Base-by-base conservation (phyloP, 2,888 invertebrate species). In the Hypsopygia costalis region DNA sequence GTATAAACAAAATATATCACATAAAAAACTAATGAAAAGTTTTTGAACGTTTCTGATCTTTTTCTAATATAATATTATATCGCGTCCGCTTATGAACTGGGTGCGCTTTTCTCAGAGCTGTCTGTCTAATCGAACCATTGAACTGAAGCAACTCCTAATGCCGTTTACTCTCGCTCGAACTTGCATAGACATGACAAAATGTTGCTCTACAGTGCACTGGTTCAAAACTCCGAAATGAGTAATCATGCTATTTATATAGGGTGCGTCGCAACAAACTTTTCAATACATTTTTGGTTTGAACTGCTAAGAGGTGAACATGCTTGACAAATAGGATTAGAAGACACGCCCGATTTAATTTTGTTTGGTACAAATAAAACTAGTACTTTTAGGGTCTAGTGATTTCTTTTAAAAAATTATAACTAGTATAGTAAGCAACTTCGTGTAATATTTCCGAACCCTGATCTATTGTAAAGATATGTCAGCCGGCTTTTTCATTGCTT, bases 71-170 rank as follows among this genome's bases (percentile, higher is more conserved):
- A n/a, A n/a, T n/a, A n/a, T n/a, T n/a, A n/a, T 6, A n/a, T 6
- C 36, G 36, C 36, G 12, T 20, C 6, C 11, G 36, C 11, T 21
- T 37, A 30, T 37, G 22, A 21, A 11, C 11, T 22, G 11, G 12
- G 29, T 1, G 3, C 7, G 6, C 33, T 36, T 32, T 29, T 10
- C 27, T 25, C 21, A 11, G n/a, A n/a, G 12, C 41, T 34, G 36
- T 37, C 39, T 37, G 42, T 25, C 25, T 40, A 44, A 55, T 49
- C 61, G 61, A 75, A 55, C 57, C 77, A 76, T 69, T 75, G 79
- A 76, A 61, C 68, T 29, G 72, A 44, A 58, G 60, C 58, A 61
- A 52, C 65, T 62, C 62, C 68, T 77, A 72, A 77, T 76, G 63
- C 65, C 62, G 64, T 76, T 76, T 72, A 68, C 69, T 64, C 59